Evolutionary conservation across 2,888 invertebrate species (phyloP), one percentile per base, ranked within the genome.

Genomic region (Aradus depressus): DNA sequence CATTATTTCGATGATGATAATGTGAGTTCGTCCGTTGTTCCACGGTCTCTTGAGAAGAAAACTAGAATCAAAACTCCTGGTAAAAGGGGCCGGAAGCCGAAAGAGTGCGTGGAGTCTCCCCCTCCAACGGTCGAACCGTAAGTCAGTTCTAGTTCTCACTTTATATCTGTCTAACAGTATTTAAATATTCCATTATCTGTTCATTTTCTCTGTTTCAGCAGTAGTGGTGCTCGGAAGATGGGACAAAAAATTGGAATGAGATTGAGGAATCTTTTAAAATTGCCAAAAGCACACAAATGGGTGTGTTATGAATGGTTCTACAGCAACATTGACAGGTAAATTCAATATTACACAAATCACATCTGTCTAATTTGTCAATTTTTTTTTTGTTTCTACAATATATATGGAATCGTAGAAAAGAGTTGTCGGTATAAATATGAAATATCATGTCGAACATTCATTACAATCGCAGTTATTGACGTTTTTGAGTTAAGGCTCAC

Each of bases 221-320:
- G 35, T 53, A 60, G 60, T 25, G 81, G 84, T 16, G 91, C 92
- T 66, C 79, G 86, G 54, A 85, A 83, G 66, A 79, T 85, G 60
- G 91, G 92, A 0, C 92, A 95, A 63, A 79, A 84, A 62, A 88
- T 93, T 61, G 93, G 93, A 2, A 77, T 89, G 71, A 74, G 91
- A 58, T 71, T 92, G 53, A 74, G 91, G 58, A 98, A 98, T 71
- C 75, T 98, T 25, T 72, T 98, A 3, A 97, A 97, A 70, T 71
- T 98, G 58, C 97, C 98, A 1, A 97, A 97, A 72, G 97, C 97
- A 3, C 95, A 97, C 67, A 93, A 92, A 70, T 97, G 96, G 93
- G 96, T 97, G 6, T 96, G 93, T 68, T 97, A 92, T 69, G 98
- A 99, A 68, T 98, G 95, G 84, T 99, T 99, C 70, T 98, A 98